phyloP scores from a whole-genome alignment of 2,888 invertebrate genomes.

The Iphiclides podalirius region DNA sequence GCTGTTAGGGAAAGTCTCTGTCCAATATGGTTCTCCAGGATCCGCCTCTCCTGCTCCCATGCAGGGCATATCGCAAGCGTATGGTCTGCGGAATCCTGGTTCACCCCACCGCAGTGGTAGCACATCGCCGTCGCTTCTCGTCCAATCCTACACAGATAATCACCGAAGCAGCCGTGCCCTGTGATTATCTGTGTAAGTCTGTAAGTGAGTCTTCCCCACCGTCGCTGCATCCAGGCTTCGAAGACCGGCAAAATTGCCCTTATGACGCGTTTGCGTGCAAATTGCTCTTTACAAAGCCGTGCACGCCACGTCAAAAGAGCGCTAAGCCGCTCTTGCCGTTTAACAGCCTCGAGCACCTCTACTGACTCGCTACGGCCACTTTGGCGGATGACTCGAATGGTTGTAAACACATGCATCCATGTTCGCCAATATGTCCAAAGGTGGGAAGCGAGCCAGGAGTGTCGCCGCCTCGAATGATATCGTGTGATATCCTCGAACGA shows the following conservation, averaged over 20 bases:
- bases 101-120: slow-evolving; percentile 6
- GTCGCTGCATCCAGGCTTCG: no score
- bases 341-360: background rate
- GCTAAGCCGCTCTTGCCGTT: background rate
- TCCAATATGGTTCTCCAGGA: no score
- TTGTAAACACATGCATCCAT: background rate
- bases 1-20: background rate
- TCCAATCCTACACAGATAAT: slow-evolving; percentile 5
- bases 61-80: background rate
- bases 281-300: background rate
- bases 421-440: background rate
- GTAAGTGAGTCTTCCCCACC: background rate
- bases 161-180: no score
- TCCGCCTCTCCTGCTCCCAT: background rate
- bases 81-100: slow-evolving; percentile 8
- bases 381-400: no score
- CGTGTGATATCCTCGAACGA: background rate
- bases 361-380: no score
- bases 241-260: no score
- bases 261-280: no score
- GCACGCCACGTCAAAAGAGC: background rate
- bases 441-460: background rate
- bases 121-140: slow-evolving; percentile 1
- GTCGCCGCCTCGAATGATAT: slow-evolving; percentile 5
- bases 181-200: no score